phyloP scores from a whole-genome alignment of 2,797 vertebrate species.

The Phataginus tetradactyla region DNA sequence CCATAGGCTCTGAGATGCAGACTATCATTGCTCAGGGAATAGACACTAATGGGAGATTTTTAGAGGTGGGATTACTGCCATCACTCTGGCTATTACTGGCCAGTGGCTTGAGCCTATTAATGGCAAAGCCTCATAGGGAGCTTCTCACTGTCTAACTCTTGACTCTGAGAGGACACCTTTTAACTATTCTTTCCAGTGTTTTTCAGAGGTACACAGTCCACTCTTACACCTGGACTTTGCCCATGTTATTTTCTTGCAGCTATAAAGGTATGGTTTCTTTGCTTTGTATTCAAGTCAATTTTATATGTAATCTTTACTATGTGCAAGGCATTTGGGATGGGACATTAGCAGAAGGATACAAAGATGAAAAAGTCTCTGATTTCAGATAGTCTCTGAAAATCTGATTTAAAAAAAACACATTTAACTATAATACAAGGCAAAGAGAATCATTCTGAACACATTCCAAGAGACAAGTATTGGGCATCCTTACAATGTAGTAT shows the following conservation, averaged over 20 bases:
- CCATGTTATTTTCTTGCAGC: not conserved
- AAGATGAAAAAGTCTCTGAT: not conserved
- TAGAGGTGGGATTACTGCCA: not conserved
- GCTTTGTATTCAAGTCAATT: not conserved
- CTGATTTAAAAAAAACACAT: not conserved
- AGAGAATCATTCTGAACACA: not conserved
- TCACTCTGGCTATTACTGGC: not conserved
- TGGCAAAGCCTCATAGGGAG: not conserved
- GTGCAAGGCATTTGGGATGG: not conserved
- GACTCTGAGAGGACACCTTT: not conserved
- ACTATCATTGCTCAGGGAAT: not conserved
- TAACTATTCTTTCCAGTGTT: not conserved
- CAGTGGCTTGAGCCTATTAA: not conserved
- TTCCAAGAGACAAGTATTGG: not conserved
- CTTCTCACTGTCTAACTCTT: not conserved
- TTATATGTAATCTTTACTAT: conserved; percentile 12
- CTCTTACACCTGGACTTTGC: not conserved
- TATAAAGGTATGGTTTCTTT: not conserved
- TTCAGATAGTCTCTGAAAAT: not conserved
- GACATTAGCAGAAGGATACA: not conserved
- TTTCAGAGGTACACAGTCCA: not conserved
- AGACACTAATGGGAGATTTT: not conserved
- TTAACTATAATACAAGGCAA: not conserved
- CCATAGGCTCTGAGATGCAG: not conserved
- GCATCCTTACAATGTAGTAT: not conserved